Evolutionary conservation across 2,113 vertebrate genomes (phyloP).

Genomic region (Andinoacara biseriatus): DNA sequence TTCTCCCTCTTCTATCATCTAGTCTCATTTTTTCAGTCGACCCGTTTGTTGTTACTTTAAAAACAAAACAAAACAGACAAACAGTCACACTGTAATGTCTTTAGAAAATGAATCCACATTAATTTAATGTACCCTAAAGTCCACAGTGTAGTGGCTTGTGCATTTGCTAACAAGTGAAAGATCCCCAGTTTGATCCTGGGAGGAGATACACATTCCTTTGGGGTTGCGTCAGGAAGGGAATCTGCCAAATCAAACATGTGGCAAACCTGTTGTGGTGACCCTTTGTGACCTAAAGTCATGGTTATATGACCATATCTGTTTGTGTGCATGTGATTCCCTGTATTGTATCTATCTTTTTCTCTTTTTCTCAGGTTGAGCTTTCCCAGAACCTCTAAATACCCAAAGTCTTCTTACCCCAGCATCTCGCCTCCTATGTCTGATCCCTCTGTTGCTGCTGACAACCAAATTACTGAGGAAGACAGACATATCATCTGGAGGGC

Average conservation of each 20-base stretch:
- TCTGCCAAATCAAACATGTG: background rate
- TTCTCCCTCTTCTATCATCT: conserved; percentile 4
- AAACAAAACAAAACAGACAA: background rate
- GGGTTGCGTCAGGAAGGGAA: background rate
- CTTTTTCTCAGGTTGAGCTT: conserved; percentile 48
- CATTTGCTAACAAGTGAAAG: background rate
- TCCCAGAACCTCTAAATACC: conserved; percentile 32
- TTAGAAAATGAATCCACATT: background rate
- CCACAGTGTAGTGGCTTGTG: background rate
- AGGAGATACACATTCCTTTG: background rate
- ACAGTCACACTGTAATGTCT: background rate
- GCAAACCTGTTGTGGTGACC: background rate
- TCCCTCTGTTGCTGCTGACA: conserved; percentile 20
- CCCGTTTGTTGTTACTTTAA: background rate
- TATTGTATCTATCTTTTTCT: background rate
- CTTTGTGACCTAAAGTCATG: background rate
- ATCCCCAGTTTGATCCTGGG: background rate
- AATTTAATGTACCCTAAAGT: background rate
- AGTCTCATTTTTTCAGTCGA: conserved; percentile 30
- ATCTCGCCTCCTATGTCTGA: conserved; percentile 28
- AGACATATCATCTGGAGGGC: conserved; percentile 55
- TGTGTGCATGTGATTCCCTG: conserved; percentile 2
- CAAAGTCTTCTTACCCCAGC: conserved; percentile 8
- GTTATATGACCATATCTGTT: rapidly evolving
- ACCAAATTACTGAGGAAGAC: conserved; percentile 50